phyloP scores from a whole-genome alignment of 1,140 invertebrate species.

The Steinernema feltiae region DNA sequence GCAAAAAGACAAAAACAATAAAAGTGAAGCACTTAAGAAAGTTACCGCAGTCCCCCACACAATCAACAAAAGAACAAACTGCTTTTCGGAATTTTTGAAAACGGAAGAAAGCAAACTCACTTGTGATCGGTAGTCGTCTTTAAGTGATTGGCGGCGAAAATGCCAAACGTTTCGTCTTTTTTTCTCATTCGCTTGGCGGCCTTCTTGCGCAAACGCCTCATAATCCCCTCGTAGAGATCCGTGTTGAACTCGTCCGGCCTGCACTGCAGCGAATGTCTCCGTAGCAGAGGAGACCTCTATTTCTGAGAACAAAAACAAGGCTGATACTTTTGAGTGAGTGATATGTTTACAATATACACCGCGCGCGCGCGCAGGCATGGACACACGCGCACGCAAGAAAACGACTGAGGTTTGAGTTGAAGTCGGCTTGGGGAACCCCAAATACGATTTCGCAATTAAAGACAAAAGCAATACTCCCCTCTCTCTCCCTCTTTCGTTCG shows the following conservation, averaged over 20 bases:
- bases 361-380: too few relatives aligned
- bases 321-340: not conserved
- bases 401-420: not conserved
- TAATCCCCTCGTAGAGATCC: conserved; percentile 14
- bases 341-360: not conserved
- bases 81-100: not conserved
- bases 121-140: not conserved
- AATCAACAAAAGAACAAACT: not conserved
- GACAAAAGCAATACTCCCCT: not conserved
- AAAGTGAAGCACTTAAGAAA: not conserved
- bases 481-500: not conserved
- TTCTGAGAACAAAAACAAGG: not conserved
- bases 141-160: not conserved
- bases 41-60: too few relatives aligned
- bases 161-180: conserved; percentile 6
- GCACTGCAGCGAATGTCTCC: not conserved
- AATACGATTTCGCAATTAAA: not conserved
- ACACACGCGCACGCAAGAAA: not conserved
- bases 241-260: not conserved
- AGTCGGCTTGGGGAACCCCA: not conserved
- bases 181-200: not conserved
- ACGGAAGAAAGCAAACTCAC: conserved; percentile 1
- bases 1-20: not conserved
- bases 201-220: conserved; percentile 6
- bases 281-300: not conserved